Evolutionary conservation across 1,140 invertebrate genomes (phyloP), one percentile per base, ranked within the genome.

Genomic region (Hyles euphorbiae): DNA sequence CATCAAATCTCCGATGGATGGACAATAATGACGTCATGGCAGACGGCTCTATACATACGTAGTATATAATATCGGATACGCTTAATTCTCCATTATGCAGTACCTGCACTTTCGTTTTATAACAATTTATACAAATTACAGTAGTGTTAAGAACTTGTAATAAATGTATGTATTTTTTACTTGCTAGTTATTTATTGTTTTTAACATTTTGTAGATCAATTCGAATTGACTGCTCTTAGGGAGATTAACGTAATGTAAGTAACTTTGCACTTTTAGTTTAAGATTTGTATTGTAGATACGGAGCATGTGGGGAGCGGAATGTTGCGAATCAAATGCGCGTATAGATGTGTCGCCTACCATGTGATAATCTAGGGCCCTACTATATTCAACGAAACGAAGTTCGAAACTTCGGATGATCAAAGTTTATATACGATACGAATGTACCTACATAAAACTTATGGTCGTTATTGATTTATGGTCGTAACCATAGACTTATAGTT

Each of bases 201-300:
- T 81, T 71, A 78, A 81, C 61, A 54, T 77, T 78, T 78, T 78
- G 70, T 86, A 87, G 78, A 83, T 78, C 72, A 83, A 84, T 81
- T 78, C 68, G 74, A 83, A 81, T 79, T 78, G 82, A 87, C 79
- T 85, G 82, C 73, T 76, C 61, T 69, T 82, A 78, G 76, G 78
- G 81, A 84, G 83, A 83, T 87, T 85, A 83, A 83, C 69, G 60
- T 79, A 76, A 72, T 75, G 71, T 87, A 87, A 83, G 81, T 76
- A 70, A 76, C 72, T 78, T 77, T 76, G 77, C 77, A 83, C 77
- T 58, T 75, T 72, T 74, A 72, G 63, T 66, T 76, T 22, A 11
- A n/a, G 12, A 22, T 10, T 36, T 54, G 11, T 54, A 45, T 8
- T 53, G 48, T 52, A 52, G 34, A 45, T 12, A 11, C 8, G 22